Conservation (phyloP, 1,140 invertebrate species). For the Melipona quadrifasciata region DNA sequence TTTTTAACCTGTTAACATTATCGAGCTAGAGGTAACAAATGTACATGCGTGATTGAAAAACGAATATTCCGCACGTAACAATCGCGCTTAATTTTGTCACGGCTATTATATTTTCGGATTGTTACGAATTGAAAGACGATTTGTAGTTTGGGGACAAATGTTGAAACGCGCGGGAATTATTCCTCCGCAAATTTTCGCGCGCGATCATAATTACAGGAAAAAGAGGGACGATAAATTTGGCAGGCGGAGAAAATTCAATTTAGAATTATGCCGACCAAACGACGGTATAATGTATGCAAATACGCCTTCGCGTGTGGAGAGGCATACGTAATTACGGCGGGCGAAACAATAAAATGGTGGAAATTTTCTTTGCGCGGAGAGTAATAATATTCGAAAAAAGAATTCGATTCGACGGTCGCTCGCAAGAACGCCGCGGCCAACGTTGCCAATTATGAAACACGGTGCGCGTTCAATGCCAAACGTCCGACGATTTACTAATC, state of each 20-base stretch:
- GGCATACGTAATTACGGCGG: not conserved
- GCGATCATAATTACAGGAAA: not conserved
- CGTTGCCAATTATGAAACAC: constrained; percentile 5
- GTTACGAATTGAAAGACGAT: too few species aligned
- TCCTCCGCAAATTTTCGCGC: too few species aligned
- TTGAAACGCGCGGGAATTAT: too few species aligned
- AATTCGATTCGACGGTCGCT: not conserved
- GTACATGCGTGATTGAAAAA: too few species aligned
- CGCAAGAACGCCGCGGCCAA: not conserved
- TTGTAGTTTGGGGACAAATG: too few species aligned
- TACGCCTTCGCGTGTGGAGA: not conserved
- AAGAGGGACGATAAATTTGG: not conserved
- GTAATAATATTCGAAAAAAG: not conserved
- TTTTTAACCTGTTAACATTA: too few species aligned
- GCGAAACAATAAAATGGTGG: not conserved
- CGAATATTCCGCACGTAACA: too few species aligned
- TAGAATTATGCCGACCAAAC: not conserved
- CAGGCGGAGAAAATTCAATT: not conserved
- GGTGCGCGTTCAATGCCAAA: not conserved
- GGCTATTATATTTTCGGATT: too few species aligned
- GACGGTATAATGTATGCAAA: not conserved
- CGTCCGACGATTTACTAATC: constrained; percentile 12
- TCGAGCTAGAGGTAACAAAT: too few species aligned
- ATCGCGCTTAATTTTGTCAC: too few species aligned
- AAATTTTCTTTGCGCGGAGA: not conserved